Conservation (phyloP, 1,140 invertebrate species). For the Philotrypesis tridentata region DNA sequence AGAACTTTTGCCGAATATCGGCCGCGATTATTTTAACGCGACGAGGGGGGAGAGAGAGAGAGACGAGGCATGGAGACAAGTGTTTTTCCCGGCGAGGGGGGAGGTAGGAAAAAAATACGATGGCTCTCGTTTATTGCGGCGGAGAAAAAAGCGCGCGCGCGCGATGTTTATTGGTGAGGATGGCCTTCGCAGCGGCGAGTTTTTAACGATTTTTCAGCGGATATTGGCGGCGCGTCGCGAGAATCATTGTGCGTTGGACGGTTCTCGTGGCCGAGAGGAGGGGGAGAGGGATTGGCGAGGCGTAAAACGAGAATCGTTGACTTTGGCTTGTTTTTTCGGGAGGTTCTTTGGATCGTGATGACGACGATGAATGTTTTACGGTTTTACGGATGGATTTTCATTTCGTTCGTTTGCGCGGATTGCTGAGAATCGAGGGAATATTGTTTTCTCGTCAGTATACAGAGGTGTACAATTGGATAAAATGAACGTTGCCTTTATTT, state of each 20-base stretch:
- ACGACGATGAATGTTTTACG: too few relatives aligned
- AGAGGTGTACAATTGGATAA: too few relatives aligned
- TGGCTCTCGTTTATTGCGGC: background rate
- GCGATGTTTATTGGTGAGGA: constrained; percentile 31
- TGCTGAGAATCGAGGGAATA: too few relatives aligned
- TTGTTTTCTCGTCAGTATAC: too few relatives aligned
- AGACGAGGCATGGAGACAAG: background rate
- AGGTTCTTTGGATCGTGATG: too few relatives aligned
- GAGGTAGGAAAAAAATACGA: constrained; percentile 23
- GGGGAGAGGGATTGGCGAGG: too few relatives aligned
- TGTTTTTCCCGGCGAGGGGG: background rate
- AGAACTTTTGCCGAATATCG: background rate
- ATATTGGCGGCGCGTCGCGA: background rate
- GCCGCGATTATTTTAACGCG: background rate
- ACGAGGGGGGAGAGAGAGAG: too few relatives aligned
- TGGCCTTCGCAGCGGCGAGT: constrained; percentile 32
- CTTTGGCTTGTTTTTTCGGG: too few relatives aligned
- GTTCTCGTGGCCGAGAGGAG: background rate
- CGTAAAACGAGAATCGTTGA: too few relatives aligned
- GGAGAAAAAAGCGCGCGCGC: background rate
- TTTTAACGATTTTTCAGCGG: constrained; percentile 20
- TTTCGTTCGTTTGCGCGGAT: too few relatives aligned
- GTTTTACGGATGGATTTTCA: too few relatives aligned
- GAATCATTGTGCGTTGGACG: background rate
- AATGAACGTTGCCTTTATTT: too few relatives aligned